Percentiles rank a stretch among this genome's conserved stretches.
These are phyloP conservation scores for Imbricaverruca yamaguchii DNA, from an alignment of 2,888 invertebrate genomes.

Conservation along the genomic window DNA sequence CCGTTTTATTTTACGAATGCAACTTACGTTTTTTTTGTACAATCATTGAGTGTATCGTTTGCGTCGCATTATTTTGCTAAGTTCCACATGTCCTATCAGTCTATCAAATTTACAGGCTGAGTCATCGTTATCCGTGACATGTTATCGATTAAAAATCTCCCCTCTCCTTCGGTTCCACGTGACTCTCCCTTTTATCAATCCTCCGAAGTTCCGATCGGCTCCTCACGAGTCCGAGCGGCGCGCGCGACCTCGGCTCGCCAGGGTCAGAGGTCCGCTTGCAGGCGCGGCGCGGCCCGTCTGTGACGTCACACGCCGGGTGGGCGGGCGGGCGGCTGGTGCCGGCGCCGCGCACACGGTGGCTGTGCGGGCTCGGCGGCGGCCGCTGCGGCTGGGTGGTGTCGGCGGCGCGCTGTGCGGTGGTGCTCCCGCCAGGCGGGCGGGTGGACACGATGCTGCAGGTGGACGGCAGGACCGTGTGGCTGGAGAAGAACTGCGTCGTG, in stretches of 20 bases:
- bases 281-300: not conserved
- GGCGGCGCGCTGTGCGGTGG: not conserved
- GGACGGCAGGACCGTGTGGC: constrained; percentile 8
- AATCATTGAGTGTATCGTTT: too few relatives aligned
- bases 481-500: constrained; percentile 10
- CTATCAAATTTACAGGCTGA: too few relatives aligned
- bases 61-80: too few relatives aligned
- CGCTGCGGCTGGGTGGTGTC: not conserved
- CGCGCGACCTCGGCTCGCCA: not conserved
- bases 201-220: too few relatives aligned
- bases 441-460: constrained; percentile 2
- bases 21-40: too few relatives aligned
- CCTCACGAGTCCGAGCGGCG: too few relatives aligned
- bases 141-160: too few relatives aligned
- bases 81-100: too few relatives aligned
- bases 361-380: not conserved
- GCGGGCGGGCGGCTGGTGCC: not conserved
- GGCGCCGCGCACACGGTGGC: not conserved
- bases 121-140: too few relatives aligned
- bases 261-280: not conserved
- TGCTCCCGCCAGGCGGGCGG: not conserved
- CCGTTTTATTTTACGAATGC: too few relatives aligned
- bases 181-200: too few relatives aligned
- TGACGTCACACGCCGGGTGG: not conserved
- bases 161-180: too few relatives aligned